phyloP scores from a whole-genome alignment of 2,888 invertebrate species.

The Hemithea aestivaria region DNA sequence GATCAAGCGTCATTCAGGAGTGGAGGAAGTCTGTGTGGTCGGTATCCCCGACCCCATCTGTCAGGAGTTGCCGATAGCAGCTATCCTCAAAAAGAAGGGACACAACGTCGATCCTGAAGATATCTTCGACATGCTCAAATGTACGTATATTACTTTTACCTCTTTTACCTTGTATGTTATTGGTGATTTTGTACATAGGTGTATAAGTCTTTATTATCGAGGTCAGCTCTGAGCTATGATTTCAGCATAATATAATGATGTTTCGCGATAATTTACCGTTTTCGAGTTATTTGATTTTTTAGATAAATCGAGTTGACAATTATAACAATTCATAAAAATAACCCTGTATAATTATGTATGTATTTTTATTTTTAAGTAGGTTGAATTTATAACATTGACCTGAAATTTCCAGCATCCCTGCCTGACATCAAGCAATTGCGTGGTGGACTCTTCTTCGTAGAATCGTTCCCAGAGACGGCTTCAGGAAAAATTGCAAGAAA shows the following conservation, averaged over 20 bases:
- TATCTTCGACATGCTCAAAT: constrained; percentile 40
- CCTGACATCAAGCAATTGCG: constrained; percentile 36
- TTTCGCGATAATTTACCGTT: too few relatives aligned
- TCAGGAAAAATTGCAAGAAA: constrained; percentile 45
- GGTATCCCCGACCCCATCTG: constrained; percentile 33
- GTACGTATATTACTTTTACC: constrained; percentile 27
- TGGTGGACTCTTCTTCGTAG: constrained; percentile 43
- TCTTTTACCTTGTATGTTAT: too few relatives aligned
- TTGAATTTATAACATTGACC: neutral
- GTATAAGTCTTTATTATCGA: too few relatives aligned
- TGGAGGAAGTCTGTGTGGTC: constrained; percentile 42
- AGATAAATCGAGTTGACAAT: too few relatives aligned
- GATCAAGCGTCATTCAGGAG: constrained; percentile 39
- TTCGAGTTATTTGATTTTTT: too few relatives aligned
- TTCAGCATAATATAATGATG: too few relatives aligned
- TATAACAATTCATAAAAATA: too few relatives aligned
- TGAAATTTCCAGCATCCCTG: constrained; percentile 32
- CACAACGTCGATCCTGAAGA: constrained; percentile 35
- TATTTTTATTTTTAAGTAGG: too few relatives aligned
- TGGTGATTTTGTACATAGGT: too few relatives aligned
- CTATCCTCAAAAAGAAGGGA: constrained; percentile 34
- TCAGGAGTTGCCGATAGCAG: constrained; percentile 42
- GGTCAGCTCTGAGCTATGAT: too few relatives aligned
- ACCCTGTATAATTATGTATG: too few relatives aligned
- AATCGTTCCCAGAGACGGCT: constrained; percentile 38